Percentiles rank a stretch among this genome's conserved stretches.
These are phyloP conservation scores for Holotrichia oblita DNA, from an alignment of 1,140 invertebrate species.

Conservation along the genomic window DNA sequence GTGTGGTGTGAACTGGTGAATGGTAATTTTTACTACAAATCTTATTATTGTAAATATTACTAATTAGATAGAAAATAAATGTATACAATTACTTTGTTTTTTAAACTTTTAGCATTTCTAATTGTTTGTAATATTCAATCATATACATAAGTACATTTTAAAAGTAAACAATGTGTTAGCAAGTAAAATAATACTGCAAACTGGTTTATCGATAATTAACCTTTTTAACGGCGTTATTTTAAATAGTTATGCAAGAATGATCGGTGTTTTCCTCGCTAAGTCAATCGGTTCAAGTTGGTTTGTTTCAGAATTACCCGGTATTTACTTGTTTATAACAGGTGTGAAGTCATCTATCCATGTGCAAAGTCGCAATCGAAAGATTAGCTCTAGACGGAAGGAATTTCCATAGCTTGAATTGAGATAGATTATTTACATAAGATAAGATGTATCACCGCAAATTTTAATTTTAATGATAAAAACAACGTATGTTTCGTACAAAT, in stretches of 20 bases:
- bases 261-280: not conserved
- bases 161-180: no score
- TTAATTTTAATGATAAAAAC: not conserved
- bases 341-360: not conserved
- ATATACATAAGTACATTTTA: no score
- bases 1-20: no score
- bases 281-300: conserved; percentile 17
- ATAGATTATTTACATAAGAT: not conserved
- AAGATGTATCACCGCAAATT: not conserved
- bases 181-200: not conserved
- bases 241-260: conserved; percentile 12
- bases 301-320: conserved; percentile 1
- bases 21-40: no score
- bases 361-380: not conserved
- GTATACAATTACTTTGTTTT: no score
- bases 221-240: not conserved
- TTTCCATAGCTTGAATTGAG: not conserved
- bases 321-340: conserved; percentile 4
- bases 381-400: not conserved
- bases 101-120: no score
- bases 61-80: no score
- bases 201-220: not conserved
- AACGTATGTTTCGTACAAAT: no score
- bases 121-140: no score
- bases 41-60: no score